Percentiles rank a stretch among this genome's conserved stretches.
Conservation (phyloP, 2,113 vertebrate genomes). For the Lampris incognitus region DNA sequence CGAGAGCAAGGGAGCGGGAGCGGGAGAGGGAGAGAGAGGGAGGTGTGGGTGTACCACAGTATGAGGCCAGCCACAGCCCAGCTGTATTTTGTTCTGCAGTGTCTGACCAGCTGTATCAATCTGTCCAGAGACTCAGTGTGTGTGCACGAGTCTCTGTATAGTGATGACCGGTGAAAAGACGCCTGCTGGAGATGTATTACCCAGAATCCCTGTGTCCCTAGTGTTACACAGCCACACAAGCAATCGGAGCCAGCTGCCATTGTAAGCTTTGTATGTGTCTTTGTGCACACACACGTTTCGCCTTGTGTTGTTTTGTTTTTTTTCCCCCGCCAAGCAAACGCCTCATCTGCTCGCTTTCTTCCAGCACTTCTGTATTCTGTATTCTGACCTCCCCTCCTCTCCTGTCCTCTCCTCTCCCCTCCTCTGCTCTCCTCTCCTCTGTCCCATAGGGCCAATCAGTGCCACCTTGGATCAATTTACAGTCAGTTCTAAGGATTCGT, state of each 20-base stretch:
- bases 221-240: conserved; percentile 54
- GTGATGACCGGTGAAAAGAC: conserved; percentile 53
- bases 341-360: background rate
- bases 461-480: conserved; percentile 76
- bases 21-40: conserved; percentile 31
- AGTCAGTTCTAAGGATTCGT: conserved; percentile 61
- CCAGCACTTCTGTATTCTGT: background rate
- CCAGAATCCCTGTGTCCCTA: conserved; percentile 8
- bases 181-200: conserved; percentile 53
- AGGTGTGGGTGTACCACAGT: conserved; percentile 5
- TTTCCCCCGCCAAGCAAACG: conserved; percentile 6
- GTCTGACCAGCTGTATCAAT: conserved; percentile 58
- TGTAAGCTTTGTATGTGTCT: background rate
- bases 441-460: conserved; percentile 73
- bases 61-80: conserved; percentile 34
- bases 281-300: conserved; percentile 11
- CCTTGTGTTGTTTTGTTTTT: background rate
- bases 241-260: conserved; percentile 38
- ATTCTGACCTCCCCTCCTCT: background rate
- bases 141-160: conserved; percentile 35
- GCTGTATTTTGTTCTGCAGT: conserved; percentile 61
- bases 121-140: conserved; percentile 47
- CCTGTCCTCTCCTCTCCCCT: background rate
- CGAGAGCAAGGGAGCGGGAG: conserved; percentile 12
- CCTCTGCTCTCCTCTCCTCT: conserved; percentile 2